These are phyloP conservation scores for Heliornis fulica DNA, from an alignment of 2,113 vertebrate genomes.

Conservation along the genomic window DNA sequence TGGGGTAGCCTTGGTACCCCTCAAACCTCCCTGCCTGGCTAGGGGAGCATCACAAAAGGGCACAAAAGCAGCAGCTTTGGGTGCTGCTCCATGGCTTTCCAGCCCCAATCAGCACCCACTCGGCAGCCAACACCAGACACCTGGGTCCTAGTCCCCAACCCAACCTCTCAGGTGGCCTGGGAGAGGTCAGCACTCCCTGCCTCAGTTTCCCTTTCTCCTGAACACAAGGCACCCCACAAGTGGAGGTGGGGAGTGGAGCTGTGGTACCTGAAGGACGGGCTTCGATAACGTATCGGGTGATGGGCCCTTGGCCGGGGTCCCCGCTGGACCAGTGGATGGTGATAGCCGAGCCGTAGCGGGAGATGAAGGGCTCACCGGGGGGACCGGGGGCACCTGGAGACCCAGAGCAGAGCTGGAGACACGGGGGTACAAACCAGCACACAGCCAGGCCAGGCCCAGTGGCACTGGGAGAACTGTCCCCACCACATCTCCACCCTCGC, in stretches of 20 bases:
- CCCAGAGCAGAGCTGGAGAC: background rate
- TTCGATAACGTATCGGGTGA: constrained; percentile 94
- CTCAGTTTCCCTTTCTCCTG: background rate
- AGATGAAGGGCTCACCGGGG: constrained; percentile 91
- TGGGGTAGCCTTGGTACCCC: background rate
- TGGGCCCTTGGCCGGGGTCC: constrained; percentile 90
- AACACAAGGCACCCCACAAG: background rate
- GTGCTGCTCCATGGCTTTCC: background rate
- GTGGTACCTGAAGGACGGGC: constrained; percentile 91
- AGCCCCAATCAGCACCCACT: fast-evolving
- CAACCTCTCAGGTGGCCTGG: background rate
- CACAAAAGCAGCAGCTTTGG: background rate
- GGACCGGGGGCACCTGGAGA: constrained; percentile 89
- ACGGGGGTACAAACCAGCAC: fast-evolving
- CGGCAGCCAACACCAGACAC: background rate
- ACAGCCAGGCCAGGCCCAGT: fast-evolving
- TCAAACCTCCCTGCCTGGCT: background rate
- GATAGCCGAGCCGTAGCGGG: constrained; percentile 88
- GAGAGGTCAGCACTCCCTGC: background rate
- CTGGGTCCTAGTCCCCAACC: fast-evolving
- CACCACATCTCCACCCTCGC: fast-evolving
- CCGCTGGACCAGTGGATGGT: constrained; percentile 96
- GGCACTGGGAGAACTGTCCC: background rate
- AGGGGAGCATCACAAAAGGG: background rate
- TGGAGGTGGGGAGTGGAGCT: background rate